These are phyloP conservation scores for Bettongia penicillata DNA, from an alignment of 2,113 vertebrate genomes.

Conservation along the genomic window DNA sequence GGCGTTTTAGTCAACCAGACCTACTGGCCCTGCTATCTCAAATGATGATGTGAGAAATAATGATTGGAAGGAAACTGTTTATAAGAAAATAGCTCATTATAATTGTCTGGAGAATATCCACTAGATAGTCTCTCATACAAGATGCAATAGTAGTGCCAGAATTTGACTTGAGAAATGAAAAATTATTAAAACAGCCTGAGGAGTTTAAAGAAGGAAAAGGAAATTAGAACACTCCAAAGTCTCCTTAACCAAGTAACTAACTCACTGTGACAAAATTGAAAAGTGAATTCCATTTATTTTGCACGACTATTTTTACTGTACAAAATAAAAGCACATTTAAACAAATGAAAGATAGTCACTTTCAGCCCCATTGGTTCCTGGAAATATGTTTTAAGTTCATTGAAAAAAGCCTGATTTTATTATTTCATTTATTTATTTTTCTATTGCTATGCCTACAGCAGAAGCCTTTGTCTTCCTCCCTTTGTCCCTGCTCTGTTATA, in stretches of 20 bases:
- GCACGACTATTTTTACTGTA: slow-evolving; percentile 76
- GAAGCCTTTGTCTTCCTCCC: not conserved
- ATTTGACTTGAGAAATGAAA: slow-evolving; percentile 54
- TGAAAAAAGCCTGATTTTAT: slow-evolving; percentile 64
- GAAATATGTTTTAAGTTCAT: slow-evolving; percentile 68
- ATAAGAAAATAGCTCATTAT: not conserved
- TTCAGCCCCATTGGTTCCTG: slow-evolving; percentile 75
- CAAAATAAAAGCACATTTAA: slow-evolving; percentile 73
- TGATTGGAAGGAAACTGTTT: not conserved
- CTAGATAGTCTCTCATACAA: not conserved
- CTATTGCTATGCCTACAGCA: slow-evolving; percentile 42
- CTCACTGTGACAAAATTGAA: slow-evolving; percentile 74
- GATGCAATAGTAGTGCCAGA: not conserved
- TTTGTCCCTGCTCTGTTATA: slow-evolving; percentile 32
- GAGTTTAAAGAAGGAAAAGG: slow-evolving; percentile 64
- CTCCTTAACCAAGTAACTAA: slow-evolving; percentile 75
- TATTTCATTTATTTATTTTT: slow-evolving; percentile 41
- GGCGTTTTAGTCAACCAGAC: slow-evolving; percentile 12
- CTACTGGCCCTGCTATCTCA: slow-evolving; percentile 25
- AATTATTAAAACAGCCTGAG: slow-evolving; percentile 64
- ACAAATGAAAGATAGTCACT: slow-evolving; percentile 77
- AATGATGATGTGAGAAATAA: slow-evolving; percentile 19
- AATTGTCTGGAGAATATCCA: not conserved
- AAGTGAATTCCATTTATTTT: slow-evolving; percentile 81
- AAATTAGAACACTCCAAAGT: slow-evolving; percentile 71